These are phyloP conservation scores for Hydrolagus colliei DNA, from an alignment of 2,797 vertebrate species.

Conservation along the genomic window DNA sequence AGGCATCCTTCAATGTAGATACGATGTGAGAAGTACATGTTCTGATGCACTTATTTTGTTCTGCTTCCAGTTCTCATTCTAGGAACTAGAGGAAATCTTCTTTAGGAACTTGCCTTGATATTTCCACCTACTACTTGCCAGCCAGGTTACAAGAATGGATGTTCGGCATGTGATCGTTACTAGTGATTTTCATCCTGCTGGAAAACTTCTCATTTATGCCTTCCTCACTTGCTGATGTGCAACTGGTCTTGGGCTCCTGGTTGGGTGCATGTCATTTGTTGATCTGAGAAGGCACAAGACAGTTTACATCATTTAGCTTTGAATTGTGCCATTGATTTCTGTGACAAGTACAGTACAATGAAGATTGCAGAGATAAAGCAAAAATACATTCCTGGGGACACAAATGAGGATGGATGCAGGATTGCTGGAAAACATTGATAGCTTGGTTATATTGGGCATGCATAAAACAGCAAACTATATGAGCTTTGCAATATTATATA, in stretches of 20 bases:
- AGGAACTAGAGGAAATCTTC: too few species aligned
- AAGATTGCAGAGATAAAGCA: not conserved
- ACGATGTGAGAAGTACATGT: too few species aligned
- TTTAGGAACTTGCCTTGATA: too few species aligned
- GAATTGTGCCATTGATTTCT: not conserved
- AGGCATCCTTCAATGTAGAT: too few species aligned
- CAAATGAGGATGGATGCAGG: not conserved
- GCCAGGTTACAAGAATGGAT: too few species aligned
- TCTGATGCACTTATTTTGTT: too few species aligned
- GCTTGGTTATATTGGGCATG: not conserved
- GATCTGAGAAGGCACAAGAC: constrained; percentile 12
- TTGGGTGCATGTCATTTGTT: not conserved
- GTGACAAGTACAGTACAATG: not conserved
- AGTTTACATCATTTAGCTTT: not conserved
- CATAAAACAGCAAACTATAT: not conserved
- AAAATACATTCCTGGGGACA: not conserved
- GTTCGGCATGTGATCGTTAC: not conserved
- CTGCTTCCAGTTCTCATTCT: too few species aligned
- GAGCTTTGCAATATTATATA: constrained; percentile 1
- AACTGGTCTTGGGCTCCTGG: not conserved
- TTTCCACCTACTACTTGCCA: too few species aligned
- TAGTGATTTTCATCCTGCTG: constrained; percentile 19
- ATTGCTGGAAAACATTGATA: constrained; percentile 9
- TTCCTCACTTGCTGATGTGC: constrained; percentile 1
- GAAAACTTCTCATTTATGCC: constrained; percentile 17